Evolutionary conservation across 2,888 invertebrate genomes (phyloP).

Genomic region (Perdita meconis): DNA sequence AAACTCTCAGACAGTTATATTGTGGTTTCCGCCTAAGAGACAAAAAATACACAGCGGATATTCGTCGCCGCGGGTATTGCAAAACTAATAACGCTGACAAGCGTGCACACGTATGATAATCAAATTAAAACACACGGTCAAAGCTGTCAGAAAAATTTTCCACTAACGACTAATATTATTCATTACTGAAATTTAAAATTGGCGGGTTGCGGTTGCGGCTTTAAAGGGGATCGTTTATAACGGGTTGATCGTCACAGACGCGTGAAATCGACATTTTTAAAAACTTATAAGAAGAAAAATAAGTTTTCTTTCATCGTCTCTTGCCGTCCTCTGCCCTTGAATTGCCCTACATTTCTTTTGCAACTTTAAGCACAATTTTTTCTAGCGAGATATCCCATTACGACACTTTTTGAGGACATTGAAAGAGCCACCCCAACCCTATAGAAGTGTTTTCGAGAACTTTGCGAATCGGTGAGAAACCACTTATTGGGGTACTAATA

Average conservation of each 20-base stretch:
- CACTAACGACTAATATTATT: too few relatives aligned
- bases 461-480: constrained; percentile 61
- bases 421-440: constrained; percentile 47
- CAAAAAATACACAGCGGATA: neutral
- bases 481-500: constrained; percentile 65
- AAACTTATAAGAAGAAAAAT: too few relatives aligned
- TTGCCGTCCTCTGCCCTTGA: too few relatives aligned
- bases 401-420: constrained; percentile 43
- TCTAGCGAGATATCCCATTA: constrained; percentile 44
- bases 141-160: neutral
- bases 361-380: too few relatives aligned
- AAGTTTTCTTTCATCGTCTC: too few relatives aligned
- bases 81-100: neutral
- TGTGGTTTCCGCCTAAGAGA: neutral
- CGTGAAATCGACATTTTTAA: too few relatives aligned
- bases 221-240: too few relatives aligned
- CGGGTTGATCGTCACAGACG: too few relatives aligned
- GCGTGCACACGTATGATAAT: neutral
- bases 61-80: constrained; percentile 12
- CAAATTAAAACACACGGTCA: neutral
- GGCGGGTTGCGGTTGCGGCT: too few relatives aligned
- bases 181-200: too few relatives aligned
- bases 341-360: too few relatives aligned
- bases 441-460: constrained; percentile 46
- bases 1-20: neutral